phyloP scores from a whole-genome alignment of 2,888 invertebrate genomes.

The Habroteleia sp. region DNA sequence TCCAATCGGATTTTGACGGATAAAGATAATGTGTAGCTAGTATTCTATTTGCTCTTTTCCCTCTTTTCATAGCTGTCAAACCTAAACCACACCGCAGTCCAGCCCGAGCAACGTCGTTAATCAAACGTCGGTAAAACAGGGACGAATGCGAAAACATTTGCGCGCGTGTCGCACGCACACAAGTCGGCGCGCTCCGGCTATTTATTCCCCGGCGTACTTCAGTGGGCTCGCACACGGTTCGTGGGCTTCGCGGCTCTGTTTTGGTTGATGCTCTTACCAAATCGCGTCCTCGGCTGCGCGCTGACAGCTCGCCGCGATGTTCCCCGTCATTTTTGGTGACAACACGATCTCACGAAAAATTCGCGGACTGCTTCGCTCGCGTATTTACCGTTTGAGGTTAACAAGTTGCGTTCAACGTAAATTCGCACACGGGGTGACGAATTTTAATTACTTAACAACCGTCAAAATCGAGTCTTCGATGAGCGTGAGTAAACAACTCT shows the following conservation, averaged over 20 bases:
- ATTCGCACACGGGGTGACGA: background rate
- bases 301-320: slow-evolving; percentile 8
- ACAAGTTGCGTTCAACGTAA: background rate
- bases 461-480: slow-evolving; percentile 9
- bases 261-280: slow-evolving; percentile 22
- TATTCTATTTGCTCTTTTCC: no score
- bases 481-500: slow-evolving; percentile 33
- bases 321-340: background rate
- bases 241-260: slow-evolving; percentile 35
- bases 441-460: slow-evolving; percentile 20
- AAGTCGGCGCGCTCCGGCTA: slow-evolving; percentile 8
- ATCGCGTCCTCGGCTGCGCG: slow-evolving; percentile 26
- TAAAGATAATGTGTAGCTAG: no score
- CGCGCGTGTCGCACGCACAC: slow-evolving; percentile 40
- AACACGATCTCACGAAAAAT: background rate
- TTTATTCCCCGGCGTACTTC: slow-evolving; percentile 37
- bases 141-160: no score
- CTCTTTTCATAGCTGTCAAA: no score
- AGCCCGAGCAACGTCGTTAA: no score
- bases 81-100: no score
- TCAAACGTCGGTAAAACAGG: slow-evolving; percentile 20
- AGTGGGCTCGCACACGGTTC: slow-evolving; percentile 30
- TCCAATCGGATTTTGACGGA: no score
- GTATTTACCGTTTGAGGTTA: slow-evolving; percentile 10
- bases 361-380: background rate